phyloP scores from a whole-genome alignment of 2,888 invertebrate genomes.

The Microctonus brassicae region DNA sequence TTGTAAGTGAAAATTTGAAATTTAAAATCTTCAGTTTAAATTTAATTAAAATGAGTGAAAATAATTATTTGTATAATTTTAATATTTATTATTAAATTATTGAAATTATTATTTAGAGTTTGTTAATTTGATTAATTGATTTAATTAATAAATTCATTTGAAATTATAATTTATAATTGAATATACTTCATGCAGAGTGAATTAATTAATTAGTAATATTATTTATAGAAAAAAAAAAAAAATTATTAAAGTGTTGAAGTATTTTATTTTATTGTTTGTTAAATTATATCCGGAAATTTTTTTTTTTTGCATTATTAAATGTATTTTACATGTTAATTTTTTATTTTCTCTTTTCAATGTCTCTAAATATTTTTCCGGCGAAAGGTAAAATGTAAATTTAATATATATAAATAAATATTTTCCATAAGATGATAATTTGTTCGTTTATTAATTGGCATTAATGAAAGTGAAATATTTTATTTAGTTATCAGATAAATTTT shows the following conservation, averaged over 20 bases:
- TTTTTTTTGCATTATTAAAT: neutral
- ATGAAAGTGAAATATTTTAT: slow-evolving; percentile 40
- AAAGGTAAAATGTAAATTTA: neutral
- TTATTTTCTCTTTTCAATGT: neutral
- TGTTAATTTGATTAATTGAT: too few species aligned
- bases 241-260: neutral
- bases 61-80: too few species aligned
- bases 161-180: too few species aligned
- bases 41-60: too few species aligned
- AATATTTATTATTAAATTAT: too few species aligned
- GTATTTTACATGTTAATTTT: neutral
- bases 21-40: too few species aligned
- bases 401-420: neutral
- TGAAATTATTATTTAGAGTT: too few species aligned
- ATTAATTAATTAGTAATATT: too few species aligned
- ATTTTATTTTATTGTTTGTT: neutral
- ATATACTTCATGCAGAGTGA: neutral
- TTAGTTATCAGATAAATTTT: neutral
- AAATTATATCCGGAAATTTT: neutral
- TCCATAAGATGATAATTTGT: slow-evolving; percentile 22
- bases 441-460: slow-evolving; percentile 14
- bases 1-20: too few species aligned
- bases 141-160: too few species aligned
- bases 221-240: neutral
- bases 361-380: neutral